These are phyloP conservation scores for Parasteatoda lunata DNA, from an alignment of 2,888 invertebrate species.

Conservation along the genomic window DNA sequence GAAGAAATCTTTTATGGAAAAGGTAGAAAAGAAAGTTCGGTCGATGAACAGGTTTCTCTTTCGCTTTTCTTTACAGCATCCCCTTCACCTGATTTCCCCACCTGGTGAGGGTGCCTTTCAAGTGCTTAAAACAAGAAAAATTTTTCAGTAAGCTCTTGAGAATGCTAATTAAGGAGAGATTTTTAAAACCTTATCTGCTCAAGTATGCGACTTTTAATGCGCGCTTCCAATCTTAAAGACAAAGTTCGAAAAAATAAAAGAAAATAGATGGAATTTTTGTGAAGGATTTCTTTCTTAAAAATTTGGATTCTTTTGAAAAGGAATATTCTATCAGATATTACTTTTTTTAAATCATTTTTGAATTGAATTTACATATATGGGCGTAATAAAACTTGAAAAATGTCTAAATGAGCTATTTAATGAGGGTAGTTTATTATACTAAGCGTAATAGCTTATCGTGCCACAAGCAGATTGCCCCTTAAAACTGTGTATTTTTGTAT, in stretches of 20 bases:
- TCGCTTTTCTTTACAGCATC: background rate
- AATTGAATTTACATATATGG: too few species aligned
- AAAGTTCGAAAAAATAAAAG: slow-evolving; percentile 8
- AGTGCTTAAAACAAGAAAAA: slow-evolving; percentile 10
- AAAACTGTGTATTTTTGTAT: too few species aligned
- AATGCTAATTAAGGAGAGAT: slow-evolving; percentile 50
- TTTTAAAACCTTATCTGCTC: background rate
- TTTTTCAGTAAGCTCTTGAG: background rate
- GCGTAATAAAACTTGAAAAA: too few species aligned
- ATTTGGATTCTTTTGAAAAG: slow-evolving; percentile 10
- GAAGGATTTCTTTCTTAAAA: background rate
- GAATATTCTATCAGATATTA: too few species aligned
- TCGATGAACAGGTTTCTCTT: slow-evolving; percentile 44
- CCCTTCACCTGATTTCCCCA: background rate
- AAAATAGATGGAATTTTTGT: slow-evolving; percentile 27
- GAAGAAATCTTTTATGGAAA: slow-evolving; percentile 53
- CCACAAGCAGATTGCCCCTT: too few species aligned
- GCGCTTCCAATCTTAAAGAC: background rate
- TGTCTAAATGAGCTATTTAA: too few species aligned
- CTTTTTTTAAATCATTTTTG: too few species aligned
- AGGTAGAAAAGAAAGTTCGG: slow-evolving; percentile 15
- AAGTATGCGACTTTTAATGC: slow-evolving; percentile 23
- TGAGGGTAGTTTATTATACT: too few species aligned
- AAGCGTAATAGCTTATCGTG: too few species aligned
- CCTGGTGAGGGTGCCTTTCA: slow-evolving; percentile 25